phyloP scores from a whole-genome alignment of 2,797 vertebrate species.

The Leptatherina wallacei region DNA sequence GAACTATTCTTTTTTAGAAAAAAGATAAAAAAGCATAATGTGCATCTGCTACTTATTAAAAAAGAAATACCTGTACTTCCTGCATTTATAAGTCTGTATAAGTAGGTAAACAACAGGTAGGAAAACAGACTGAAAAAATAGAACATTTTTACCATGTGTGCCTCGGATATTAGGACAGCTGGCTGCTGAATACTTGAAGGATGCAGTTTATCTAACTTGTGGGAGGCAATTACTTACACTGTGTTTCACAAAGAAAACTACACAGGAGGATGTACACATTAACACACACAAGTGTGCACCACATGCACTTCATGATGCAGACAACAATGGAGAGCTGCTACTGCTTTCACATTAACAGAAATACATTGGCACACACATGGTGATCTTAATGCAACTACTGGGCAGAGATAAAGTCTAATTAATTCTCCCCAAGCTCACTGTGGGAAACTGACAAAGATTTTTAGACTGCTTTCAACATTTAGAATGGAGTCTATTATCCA shows the following conservation, averaged over 20 bases:
- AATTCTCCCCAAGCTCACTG: conserved; percentile 51
- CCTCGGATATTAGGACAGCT: conserved; percentile 61
- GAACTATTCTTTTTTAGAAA: background rate
- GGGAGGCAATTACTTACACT: conserved; percentile 69
- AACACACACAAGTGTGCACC: conserved; percentile 15
- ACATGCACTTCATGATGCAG: conserved; percentile 16
- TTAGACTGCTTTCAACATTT: conserved; percentile 47
- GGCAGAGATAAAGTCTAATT: conserved; percentile 48
- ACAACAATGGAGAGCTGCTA: conserved; percentile 7
- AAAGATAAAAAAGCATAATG: background rate
- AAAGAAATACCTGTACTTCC: background rate
- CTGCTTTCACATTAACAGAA: conserved; percentile 14
- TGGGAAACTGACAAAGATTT: conserved; percentile 50
- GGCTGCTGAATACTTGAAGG: conserved; percentile 67
- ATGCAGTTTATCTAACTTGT: conserved; percentile 70
- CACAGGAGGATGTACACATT: conserved; percentile 19
- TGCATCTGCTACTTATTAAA: background rate
- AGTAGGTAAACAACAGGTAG: background rate
- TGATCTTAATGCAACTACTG: conserved; percentile 25
- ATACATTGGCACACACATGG: conserved; percentile 17
- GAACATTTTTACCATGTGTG: conserved; percentile 44
- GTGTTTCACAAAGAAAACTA: conserved; percentile 45
- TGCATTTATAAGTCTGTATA: rapidly evolving
- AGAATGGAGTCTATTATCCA: conserved; percentile 24
- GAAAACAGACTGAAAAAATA: background rate